These are phyloP conservation scores for Brachionus koreanus DNA, from an alignment of 1,140 invertebrate species.

Conservation along the genomic window DNA sequence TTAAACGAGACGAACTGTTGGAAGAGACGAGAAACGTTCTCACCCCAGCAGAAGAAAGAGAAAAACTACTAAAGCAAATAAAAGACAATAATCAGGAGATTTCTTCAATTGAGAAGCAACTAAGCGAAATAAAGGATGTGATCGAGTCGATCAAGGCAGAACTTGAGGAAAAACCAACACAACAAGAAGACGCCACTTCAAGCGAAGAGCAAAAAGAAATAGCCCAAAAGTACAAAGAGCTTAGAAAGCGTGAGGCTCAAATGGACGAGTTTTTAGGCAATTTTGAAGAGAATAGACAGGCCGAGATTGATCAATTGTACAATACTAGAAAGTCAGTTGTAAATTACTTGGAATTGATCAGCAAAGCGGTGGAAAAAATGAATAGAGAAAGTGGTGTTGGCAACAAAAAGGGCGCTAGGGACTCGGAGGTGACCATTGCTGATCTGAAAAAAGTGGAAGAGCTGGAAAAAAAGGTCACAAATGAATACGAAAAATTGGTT, in stretches of 20 bases:
- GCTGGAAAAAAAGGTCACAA: conserved; percentile 36
- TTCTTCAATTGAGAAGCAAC: conserved; percentile 20
- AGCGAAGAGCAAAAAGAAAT: conserved; percentile 22
- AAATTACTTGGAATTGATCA: conserved; percentile 18
- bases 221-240: conserved; percentile 28
- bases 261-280: conserved; percentile 37
- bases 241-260: conserved; percentile 21
- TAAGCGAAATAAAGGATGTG: conserved; percentile 22
- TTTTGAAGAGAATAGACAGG: not conserved
- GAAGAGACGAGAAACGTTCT: conserved; percentile 34
- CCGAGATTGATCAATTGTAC: not conserved
- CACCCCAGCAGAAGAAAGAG: conserved; percentile 27
- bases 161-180: conserved; percentile 6
- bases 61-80: conserved; percentile 38
- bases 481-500: conserved; percentile 30
- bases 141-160: conserved; percentile 24
- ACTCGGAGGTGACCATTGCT: conserved; percentile 20
- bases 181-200: not conserved
- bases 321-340: conserved; percentile 11
- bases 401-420: not conserved
- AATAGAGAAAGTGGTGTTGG: not conserved
- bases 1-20: conserved; percentile 13
- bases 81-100: conserved; percentile 45
- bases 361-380: conserved; percentile 13
- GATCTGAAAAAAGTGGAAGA: conserved; percentile 42